Percentiles rank a stretch among this genome's conserved stretches.
These are phyloP conservation scores for Oceanodroma leucorhoa DNA, from an alignment of 2,797 vertebrate genomes.

Conservation along the genomic window DNA sequence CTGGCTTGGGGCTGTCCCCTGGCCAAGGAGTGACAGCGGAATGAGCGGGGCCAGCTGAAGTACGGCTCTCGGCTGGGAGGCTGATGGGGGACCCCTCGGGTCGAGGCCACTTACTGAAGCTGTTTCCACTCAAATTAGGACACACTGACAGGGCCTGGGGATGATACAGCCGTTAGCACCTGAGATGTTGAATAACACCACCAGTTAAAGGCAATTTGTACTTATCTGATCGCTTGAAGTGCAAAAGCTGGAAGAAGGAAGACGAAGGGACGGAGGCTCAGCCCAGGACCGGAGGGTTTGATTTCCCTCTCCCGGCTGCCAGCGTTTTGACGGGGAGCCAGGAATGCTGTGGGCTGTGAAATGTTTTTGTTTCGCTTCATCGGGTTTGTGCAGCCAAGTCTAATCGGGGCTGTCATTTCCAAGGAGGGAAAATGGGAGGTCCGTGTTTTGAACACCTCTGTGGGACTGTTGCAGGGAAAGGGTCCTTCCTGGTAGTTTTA, in stretches of 20 bases:
- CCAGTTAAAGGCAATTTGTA: not conserved
- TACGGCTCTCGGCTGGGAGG: not conserved
- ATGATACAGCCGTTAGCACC: not conserved
- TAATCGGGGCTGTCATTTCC: slow-evolving; percentile 6
- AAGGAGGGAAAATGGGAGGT: not conserved
- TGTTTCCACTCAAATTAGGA: not conserved
- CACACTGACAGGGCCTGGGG: not conserved
- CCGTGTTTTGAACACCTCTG: not conserved
- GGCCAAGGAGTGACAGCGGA: not conserved
- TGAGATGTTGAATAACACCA: not conserved
- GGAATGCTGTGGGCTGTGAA: slow-evolving; percentile 57
- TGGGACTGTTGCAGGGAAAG: not conserved
- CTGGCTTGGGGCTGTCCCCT: not conserved
- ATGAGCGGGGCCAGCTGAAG: not conserved
- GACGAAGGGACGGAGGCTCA: not conserved
- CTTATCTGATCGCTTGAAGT: slow-evolving; percentile 4
- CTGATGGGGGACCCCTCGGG: not conserved
- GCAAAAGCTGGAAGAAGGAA: not conserved
- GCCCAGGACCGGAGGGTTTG: not conserved
- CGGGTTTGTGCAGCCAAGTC: slow-evolving; percentile 3
- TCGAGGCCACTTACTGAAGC: not conserved
- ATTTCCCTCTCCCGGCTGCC: not conserved
- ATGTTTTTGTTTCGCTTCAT: slow-evolving; percentile 47
- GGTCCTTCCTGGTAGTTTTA: not conserved
- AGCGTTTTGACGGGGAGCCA: slow-evolving; percentile 16